Evolutionary conservation across 2,888 invertebrate species (phyloP), one percentile per base, ranked within the genome.

Genomic region (Cyclophora punctaria): DNA sequence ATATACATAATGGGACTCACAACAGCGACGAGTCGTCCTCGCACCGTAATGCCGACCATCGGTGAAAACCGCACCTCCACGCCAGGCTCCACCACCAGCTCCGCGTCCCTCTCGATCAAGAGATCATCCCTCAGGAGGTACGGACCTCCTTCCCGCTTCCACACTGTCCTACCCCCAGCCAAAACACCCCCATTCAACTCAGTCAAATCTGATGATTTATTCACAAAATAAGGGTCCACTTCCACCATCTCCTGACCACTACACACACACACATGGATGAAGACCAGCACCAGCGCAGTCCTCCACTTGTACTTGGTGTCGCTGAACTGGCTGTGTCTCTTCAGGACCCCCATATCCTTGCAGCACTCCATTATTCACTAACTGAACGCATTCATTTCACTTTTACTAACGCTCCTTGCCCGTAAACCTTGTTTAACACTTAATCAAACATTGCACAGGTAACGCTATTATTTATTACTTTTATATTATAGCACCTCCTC

Each of bases 11-110:
- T 45, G 20, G 35, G 52, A 90, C 93, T 93, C 90, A 98, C 98
- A 92, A 95, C 92, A 50, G 98, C 98, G 53, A 92, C 91, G 37
- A 99, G 89, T 60, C 94, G 92, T 64, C 99, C 99, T 69, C 95
- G 92, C 45, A 99, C 95, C 35, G 96, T 97, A 72, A 99, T 93
- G 57, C 98, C 98, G 66, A 96, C 93, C 87, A 97, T 96, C 3
- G 98, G 96, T 3, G 95, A 94, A 80, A 99, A 97, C 64, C 94
- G 91, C 49, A 99, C 87, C 68, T 93, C 94, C 0, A 97, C 97
- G 35, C 98, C 99, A 7, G 98, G 93, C 75, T 97, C 96, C 52
- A 99, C 92, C 49, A 94, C 90, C 66, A 99, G 86, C 69, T 94
- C 94, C 0, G 94, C 96, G 56, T 93, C 92, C 59, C 91, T 89